Conservation (phyloP, 2,113 vertebrate genomes). For the Seriola dumerili region DNA sequence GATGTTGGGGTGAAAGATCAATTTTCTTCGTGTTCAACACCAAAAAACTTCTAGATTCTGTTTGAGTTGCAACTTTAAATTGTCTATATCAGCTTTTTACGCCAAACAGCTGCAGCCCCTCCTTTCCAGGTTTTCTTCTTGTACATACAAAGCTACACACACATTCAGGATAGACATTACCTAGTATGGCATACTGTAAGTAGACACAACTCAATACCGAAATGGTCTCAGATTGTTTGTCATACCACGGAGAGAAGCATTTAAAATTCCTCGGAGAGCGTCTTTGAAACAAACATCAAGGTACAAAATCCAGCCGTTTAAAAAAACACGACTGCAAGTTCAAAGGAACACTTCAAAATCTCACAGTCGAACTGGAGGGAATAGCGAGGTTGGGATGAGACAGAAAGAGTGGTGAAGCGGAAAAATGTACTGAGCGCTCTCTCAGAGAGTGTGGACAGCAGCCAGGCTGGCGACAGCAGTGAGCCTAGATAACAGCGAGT, state of each 20-base stretch:
- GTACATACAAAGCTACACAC: slow-evolving; percentile 27
- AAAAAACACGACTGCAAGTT: slow-evolving; percentile 52
- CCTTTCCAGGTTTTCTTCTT: slow-evolving; percentile 16
- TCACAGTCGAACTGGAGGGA: slow-evolving; percentile 52
- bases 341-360: slow-evolving; percentile 59
- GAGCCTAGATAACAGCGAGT: slow-evolving; percentile 61
- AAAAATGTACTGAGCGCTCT: slow-evolving; percentile 62
- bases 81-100: slow-evolving; percentile 58
- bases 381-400: slow-evolving; percentile 62
- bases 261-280: slow-evolving; percentile 9
- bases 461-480: slow-evolving; percentile 66
- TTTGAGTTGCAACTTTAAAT: slow-evolving; percentile 58
- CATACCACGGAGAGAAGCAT: not conserved
- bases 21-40: slow-evolving; percentile 26
- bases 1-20: not conserved
- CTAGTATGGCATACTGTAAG: not conserved
- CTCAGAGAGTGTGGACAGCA: slow-evolving; percentile 61
- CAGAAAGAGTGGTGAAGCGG: slow-evolving; percentile 57
- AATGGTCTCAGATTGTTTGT: slow-evolving; percentile 35
- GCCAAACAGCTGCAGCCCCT: slow-evolving; percentile 49
- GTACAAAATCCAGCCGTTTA: slow-evolving; percentile 55
- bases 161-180: slow-evolving; percentile 4
- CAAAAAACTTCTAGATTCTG: slow-evolving; percentile 43
- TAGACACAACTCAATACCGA: slow-evolving; percentile 8
- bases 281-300: slow-evolving; percentile 63